phyloP scores from a whole-genome alignment of 92 coral and sea anemone genomes.

The Umimayanthus chanpuru region DNA sequence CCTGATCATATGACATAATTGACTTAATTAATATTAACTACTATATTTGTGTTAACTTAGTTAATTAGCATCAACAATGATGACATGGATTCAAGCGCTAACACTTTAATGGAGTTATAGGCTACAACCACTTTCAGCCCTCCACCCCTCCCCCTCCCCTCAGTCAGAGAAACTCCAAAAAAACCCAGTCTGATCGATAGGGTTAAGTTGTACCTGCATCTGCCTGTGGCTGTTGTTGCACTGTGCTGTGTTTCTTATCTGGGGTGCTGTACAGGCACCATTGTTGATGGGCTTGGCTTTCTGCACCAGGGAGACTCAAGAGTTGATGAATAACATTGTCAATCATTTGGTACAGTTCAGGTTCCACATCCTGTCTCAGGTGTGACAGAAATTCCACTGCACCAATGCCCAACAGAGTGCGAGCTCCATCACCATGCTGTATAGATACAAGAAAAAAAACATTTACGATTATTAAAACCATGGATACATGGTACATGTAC shows the following conservation, averaged over 20 bases:
- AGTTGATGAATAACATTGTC: conserved; percentile 91
- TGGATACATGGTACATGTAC: no score
- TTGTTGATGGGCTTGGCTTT: conserved; percentile 47
- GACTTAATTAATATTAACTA: no score
- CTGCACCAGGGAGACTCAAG: conserved; percentile 78
- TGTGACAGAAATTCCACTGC: conserved; percentile 92
- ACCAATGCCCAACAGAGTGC: conserved; percentile 79
- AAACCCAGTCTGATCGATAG: no score
- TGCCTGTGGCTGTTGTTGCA: conserved; percentile 15
- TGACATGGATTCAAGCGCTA: no score
- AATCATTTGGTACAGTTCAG: conserved; percentile 76
- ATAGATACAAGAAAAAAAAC: not conserved
- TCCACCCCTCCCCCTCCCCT: no score
- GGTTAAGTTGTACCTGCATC: not conserved
- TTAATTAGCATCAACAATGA: no score
- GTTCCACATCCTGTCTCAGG: conserved; percentile 84
- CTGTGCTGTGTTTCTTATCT: not conserved
- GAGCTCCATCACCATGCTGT: conserved; percentile 88
- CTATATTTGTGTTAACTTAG: no score
- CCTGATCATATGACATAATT: no score
- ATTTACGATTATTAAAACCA: no score
- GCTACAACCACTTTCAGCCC: no score
- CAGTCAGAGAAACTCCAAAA: no score
- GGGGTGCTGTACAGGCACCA: conserved; percentile 69
- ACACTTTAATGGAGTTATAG: no score